Conservation (phyloP, 2,797 vertebrate genomes). For the Trachops cirrhosus region DNA sequence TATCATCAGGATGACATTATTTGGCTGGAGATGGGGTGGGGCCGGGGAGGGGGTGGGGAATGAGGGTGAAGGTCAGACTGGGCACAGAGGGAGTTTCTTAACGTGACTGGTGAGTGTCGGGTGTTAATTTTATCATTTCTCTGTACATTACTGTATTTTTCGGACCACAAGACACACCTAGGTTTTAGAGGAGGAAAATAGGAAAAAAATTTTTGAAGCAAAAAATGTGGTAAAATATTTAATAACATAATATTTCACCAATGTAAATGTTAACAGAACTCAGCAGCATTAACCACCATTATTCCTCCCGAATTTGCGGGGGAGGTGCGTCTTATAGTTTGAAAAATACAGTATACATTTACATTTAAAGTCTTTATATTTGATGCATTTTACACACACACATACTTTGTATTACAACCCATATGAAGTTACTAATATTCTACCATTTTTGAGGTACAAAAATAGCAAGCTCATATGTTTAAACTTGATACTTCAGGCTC, state of each 20-base stretch:
- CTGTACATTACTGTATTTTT: background rate
- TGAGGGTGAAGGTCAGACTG: background rate
- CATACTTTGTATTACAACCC: background rate
- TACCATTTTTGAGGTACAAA: slow-evolving; percentile 14
- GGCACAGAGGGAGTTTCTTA: background rate
- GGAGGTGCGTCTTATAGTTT: too few species aligned
- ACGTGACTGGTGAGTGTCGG: background rate
- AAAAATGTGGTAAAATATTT: too few species aligned
- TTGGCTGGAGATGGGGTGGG: background rate
- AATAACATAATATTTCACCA: too few species aligned
- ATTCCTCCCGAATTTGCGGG: too few species aligned
- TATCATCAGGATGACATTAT: background rate
- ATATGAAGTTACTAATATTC: background rate
- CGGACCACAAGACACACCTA: too few species aligned
- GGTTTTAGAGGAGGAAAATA: too few species aligned
- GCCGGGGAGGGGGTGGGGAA: background rate
- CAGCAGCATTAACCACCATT: too few species aligned
- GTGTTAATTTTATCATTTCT: background rate
- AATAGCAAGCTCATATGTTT: slow-evolving; percentile 31
- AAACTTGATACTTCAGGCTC: background rate
- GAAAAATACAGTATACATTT: background rate
- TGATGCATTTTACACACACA: background rate
- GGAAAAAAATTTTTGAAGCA: too few species aligned
- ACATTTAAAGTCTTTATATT: background rate
- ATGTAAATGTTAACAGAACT: too few species aligned